Evolutionary conservation across 2,797 vertebrate species (phyloP), one percentile per base, ranked within the genome.

Genomic region (Rhincodon typus): DNA sequence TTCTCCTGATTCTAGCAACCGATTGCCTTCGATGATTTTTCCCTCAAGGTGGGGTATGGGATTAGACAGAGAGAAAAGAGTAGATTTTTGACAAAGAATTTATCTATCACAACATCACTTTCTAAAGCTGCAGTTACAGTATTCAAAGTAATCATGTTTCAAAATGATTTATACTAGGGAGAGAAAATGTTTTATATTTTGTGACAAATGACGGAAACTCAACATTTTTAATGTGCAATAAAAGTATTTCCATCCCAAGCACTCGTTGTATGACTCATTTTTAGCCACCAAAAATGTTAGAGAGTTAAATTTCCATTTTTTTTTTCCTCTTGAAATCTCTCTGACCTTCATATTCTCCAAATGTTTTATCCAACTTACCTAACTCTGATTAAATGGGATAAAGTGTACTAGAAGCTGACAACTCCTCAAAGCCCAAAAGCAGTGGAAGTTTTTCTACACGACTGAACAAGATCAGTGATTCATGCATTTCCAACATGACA

Each of bases 61-160:
- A 62, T 62, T 10, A 62, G 57, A 62, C 19, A 23, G 17, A 38
- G 38, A 19, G 15, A 17, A 34, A 19, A n/a, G 15, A 17, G 6
- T 6, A 42, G 42, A 25, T 84, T 19, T 46, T 46, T 84, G 30
- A 57, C 57, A 34, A n/a, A 34, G 30, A 91, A 91, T 10, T 66
- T 66, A 34, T 57, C 1, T 91, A n/a, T 91, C 27, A 34, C 25
- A 91, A 12, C 57, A 66, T 66, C 53, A 91, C 62, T 66, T 91
- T 91, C 30, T 66, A 91, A n/a, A 91, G 88, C 62, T 19, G 66
- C 6, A 21, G 88, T 91, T 91, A 91, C 62, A 66, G 88, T 91
- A 91, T 91, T 91, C 25, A 67, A 38, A 93, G 8, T 88, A 88
- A 57, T 88, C 13, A 84, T 84, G 86, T 57, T 57, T 57, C 50